phyloP scores from a whole-genome alignment of 2,888 invertebrate genomes.

The Gibbula magus region DNA sequence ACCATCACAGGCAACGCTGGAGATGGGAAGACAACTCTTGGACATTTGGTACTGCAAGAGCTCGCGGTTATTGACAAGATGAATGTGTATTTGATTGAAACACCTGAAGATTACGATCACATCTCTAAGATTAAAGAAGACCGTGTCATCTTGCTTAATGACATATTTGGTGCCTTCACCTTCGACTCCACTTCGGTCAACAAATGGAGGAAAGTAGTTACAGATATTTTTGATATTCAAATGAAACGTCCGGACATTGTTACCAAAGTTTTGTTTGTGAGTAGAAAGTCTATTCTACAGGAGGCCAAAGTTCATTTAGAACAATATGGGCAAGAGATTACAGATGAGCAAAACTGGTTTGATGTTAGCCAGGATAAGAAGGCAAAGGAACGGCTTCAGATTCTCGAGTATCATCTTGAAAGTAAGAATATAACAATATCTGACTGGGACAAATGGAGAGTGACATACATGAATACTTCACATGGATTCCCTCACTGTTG shows the following conservation, averaged over 20 bases:
- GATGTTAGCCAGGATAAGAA: neutral
- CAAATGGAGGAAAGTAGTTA: neutral
- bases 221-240: neutral
- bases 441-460: neutral
- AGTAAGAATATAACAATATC: neutral
- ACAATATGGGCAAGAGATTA: neutral
- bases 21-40: neutral
- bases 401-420: neutral
- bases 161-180: neutral
- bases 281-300: neutral
- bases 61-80: no score
- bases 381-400: neutral
- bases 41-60: neutral
- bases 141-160: neutral
- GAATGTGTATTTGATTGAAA: neutral
- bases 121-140: neutral
- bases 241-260: neutral
- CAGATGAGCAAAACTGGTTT: neutral
- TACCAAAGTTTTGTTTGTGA: neutral
- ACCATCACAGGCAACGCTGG: neutral
- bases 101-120: neutral
- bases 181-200: neutral
- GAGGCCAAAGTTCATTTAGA: neutral
- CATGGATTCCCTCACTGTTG: no score
- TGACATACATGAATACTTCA: neutral